Conservation (phyloP, 2,113 vertebrate genomes). For the Geococcyx californianus region DNA sequence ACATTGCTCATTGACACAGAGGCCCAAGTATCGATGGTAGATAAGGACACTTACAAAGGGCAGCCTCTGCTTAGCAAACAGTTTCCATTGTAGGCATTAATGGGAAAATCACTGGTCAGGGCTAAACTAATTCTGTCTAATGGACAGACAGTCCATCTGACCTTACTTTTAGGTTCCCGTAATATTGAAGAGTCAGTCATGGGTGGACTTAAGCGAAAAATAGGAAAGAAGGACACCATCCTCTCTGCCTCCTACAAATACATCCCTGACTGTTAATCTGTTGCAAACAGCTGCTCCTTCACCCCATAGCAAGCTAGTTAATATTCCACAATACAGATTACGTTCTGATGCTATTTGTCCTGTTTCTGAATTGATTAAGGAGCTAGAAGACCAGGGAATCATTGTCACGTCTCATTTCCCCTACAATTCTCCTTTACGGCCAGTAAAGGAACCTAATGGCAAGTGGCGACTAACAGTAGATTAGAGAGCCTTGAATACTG, state of each 20-base stretch:
- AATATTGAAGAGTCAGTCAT: not conserved
- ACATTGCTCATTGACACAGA: not conserved
- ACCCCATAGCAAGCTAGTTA: not conserved
- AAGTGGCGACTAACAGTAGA: slow-evolving; percentile 1
- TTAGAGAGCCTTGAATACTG: slow-evolving; percentile 5
- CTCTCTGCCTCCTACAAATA: not conserved
- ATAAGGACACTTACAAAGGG: not conserved
- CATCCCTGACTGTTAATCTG: not conserved
- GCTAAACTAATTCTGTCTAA: not conserved
- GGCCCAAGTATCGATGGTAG: accelerated
- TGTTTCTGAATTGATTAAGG: slow-evolving; percentile 34
- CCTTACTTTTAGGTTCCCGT: not conserved
- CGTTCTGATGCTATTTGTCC: not conserved
- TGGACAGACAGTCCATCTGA: not conserved
- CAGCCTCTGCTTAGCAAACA: not conserved
- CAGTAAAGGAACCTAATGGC: not conserved
- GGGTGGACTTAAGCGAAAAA: not conserved
- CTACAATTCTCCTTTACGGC: slow-evolving; percentile 19
- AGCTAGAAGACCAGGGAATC: not conserved
- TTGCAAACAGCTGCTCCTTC: slow-evolving; percentile 18
- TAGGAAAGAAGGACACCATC: not conserved
- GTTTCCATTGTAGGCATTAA: not conserved
- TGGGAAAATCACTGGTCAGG: not conserved
- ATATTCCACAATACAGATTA: slow-evolving; percentile 16
- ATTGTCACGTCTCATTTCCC: not conserved